Evolutionary conservation across 1,140 invertebrate genomes (phyloP).

Genomic region (Anthonomus grandis): DNA sequence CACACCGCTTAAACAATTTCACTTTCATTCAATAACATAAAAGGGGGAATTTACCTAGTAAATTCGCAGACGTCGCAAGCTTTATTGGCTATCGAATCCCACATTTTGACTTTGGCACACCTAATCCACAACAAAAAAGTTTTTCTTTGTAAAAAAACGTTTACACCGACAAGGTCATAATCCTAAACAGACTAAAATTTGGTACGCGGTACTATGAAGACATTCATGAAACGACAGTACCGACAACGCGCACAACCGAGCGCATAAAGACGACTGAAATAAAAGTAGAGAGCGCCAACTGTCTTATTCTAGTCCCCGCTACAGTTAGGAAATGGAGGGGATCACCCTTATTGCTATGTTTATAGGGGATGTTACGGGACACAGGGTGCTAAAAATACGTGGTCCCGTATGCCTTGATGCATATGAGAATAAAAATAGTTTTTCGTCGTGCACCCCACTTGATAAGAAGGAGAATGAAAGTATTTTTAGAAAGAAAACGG

Average conservation of each 20-base stretch:
- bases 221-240: constrained; percentile 15
- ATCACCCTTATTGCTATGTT: constrained; percentile 19
- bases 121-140: constrained; percentile 18
- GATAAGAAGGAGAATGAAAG: too few relatives aligned
- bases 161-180: constrained; percentile 24
- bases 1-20: constrained; percentile 13
- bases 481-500: too few relatives aligned
- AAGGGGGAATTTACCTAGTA: constrained; percentile 22
- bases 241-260: constrained; percentile 6
- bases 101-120: constrained; percentile 26
- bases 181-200: constrained; percentile 17
- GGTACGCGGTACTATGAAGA: constrained; percentile 10
- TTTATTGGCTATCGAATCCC: constrained; percentile 29
- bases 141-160: constrained; percentile 13
- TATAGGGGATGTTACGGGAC: constrained; percentile 28
- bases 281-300: constrained; percentile 25
- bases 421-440: constrained; percentile 18
- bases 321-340: constrained; percentile 34
- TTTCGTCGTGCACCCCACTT: not conserved
- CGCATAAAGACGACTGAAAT: constrained; percentile 25
- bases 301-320: constrained; percentile 31
- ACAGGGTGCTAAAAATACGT: constrained; percentile 34
- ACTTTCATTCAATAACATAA: constrained; percentile 24
- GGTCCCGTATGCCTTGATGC: constrained; percentile 16
- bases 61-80: constrained; percentile 33